A percentile compares a stretch with the other conserved stretches of the same genome.
Conservation (phyloP, 2,888 invertebrate genomes). For the Xestia xanthographa region DNA sequence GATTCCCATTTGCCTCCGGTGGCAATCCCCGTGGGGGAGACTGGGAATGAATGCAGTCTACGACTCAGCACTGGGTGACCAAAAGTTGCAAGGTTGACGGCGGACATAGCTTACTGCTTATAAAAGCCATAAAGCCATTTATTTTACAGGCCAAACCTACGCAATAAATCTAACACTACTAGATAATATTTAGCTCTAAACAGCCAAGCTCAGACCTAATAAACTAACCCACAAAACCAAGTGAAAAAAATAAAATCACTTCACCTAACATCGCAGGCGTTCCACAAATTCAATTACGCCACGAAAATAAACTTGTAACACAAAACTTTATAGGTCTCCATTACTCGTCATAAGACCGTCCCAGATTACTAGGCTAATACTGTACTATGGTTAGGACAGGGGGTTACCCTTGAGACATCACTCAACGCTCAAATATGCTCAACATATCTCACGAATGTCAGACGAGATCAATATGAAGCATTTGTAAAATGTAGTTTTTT, state of each 20-base stretch:
- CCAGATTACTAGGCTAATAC: slow-evolving; percentile 35
- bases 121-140: not conserved
- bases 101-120: not conserved
- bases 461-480: slow-evolving; percentile 41
- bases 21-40: too few species aligned
- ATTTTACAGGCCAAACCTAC: not conserved
- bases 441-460: slow-evolving; percentile 18
- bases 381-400: not conserved
- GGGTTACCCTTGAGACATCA: slow-evolving; percentile 14
- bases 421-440: slow-evolving; percentile 18
- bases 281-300: slow-evolving; percentile 44
- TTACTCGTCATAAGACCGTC: slow-evolving; percentile 28
- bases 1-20: too few species aligned
- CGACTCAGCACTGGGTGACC: too few species aligned
- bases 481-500: slow-evolving; percentile 58
- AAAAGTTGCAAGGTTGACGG: too few species aligned
- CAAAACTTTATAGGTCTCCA: slow-evolving; percentile 31
- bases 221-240: slow-evolving; percentile 6
- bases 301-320: slow-evolving; percentile 46
- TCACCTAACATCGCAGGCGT: not conserved
- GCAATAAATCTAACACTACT: not conserved
- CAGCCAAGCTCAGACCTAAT: not conserved
- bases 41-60: too few species aligned
- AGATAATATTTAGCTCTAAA: not conserved
- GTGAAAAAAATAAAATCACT: slow-evolving; percentile 19